These are phyloP conservation scores for Eurystomus gularis DNA, from an alignment of 2,113 vertebrate species.

Conservation along the genomic window DNA sequence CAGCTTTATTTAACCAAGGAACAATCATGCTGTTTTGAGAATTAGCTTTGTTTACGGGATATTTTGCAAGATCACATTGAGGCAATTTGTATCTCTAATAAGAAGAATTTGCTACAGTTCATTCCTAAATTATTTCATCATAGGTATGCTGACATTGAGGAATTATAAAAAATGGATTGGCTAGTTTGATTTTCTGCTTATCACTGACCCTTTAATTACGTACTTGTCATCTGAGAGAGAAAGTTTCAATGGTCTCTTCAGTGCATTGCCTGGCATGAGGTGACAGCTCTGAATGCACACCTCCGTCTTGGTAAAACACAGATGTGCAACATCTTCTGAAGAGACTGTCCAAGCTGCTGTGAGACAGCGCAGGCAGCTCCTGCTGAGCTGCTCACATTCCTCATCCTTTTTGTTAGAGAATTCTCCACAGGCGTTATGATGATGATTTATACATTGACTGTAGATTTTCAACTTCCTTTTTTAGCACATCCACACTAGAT, in stretches of 20 bases:
- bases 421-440: neutral
- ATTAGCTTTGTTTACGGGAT: neutral
- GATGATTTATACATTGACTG: neutral
- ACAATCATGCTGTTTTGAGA: neutral
- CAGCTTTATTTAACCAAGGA: neutral
- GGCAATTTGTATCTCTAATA: neutral
- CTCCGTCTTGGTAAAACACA: neutral
- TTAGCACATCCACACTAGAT: neutral
- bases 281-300: neutral
- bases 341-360: neutral
- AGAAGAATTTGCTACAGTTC: neutral
- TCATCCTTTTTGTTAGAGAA: neutral
- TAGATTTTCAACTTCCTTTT: neutral
- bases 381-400: neutral
- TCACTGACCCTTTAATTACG: neutral
- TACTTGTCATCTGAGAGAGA: neutral
- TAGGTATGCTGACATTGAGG: neutral
- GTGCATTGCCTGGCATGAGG: neutral
- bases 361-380: neutral
- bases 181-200: neutral
- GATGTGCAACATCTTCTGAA: neutral
- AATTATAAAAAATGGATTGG: fast-evolving
- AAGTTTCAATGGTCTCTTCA: neutral
- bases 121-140: neutral
- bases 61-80: neutral